Percentiles rank a stretch among this genome's conserved stretches.
Evolutionary conservation across 2,113 vertebrate species (phyloP).

Genomic region (Acrocephalus kingi): DNA sequence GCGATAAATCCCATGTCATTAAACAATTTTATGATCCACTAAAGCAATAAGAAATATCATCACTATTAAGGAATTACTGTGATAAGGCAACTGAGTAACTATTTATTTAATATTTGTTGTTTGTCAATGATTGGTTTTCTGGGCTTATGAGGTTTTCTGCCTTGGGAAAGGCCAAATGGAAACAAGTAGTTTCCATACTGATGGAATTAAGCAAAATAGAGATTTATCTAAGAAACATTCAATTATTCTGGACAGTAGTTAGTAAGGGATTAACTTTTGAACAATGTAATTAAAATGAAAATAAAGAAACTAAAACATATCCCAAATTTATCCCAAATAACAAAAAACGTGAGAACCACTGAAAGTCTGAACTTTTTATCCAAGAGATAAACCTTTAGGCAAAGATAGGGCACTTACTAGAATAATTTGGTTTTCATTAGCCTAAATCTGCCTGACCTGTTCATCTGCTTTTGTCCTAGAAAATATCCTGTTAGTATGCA

Average conservation of each 20-base stretch:
- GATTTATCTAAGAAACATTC: constrained; percentile 21
- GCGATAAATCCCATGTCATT: not conserved
- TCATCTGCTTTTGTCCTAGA: constrained; percentile 52
- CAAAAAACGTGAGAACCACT: not conserved
- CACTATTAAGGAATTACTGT: not conserved
- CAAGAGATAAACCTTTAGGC: constrained; percentile 52
- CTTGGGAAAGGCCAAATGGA: not conserved
- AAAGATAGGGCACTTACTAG: constrained; percentile 50
- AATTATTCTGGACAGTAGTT: constrained; percentile 36
- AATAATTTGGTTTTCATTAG: constrained; percentile 69
- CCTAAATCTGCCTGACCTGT: constrained; percentile 61
- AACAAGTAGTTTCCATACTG: not conserved
- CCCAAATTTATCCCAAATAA: not conserved
- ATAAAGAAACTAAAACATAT: not conserved
- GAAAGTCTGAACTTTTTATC: constrained; percentile 43
- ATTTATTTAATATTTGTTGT: not conserved
- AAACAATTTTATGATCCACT: not conserved
- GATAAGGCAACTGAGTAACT: not conserved
- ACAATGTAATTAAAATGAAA: constrained; percentile 42
- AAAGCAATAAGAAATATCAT: not conserved
- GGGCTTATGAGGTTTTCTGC: not conserved
- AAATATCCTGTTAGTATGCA: constrained; percentile 38
- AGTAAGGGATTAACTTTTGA: constrained; percentile 57
- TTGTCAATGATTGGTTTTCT: not conserved
- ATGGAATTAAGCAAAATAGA: not conserved